These are phyloP conservation scores for Metopolophium dirhodum DNA, from an alignment of 1,140 invertebrate species.

Conservation along the genomic window DNA sequence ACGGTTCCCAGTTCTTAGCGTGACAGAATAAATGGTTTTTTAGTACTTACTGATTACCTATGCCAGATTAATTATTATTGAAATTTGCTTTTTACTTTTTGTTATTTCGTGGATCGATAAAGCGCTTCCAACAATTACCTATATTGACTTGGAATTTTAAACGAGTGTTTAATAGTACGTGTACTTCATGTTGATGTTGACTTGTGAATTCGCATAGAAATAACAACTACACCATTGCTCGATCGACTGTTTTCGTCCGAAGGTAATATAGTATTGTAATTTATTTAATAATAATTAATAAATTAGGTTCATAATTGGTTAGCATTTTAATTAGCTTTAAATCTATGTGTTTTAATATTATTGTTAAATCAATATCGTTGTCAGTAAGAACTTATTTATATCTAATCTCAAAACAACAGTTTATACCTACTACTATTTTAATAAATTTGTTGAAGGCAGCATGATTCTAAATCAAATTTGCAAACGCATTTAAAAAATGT, in stretches of 20 bases:
- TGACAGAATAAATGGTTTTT: no score
- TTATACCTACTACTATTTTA: background rate
- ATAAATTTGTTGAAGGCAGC: background rate
- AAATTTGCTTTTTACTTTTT: background rate
- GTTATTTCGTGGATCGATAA: background rate
- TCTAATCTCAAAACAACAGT: background rate
- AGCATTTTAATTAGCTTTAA: background rate
- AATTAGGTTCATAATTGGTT: background rate
- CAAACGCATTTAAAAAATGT: background rate
- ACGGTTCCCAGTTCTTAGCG: background rate
- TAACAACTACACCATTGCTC: no score
- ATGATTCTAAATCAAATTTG: rapidly evolving
- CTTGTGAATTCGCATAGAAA: background rate
- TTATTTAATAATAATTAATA: background rate
- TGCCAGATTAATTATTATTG: no score
- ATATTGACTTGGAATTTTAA: background rate
- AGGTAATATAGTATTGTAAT: background rate
- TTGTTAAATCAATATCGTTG: background rate
- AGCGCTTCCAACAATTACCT: background rate
- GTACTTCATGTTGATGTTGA: background rate
- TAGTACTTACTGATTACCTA: no score
- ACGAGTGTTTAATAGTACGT: background rate
- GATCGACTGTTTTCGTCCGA: background rate
- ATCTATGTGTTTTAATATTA: background rate
- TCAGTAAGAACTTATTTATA: background rate